These are phyloP conservation scores for Aphidoletes aphidimyza DNA, from an alignment of 2,888 invertebrate genomes.

Conservation along the genomic window DNA sequence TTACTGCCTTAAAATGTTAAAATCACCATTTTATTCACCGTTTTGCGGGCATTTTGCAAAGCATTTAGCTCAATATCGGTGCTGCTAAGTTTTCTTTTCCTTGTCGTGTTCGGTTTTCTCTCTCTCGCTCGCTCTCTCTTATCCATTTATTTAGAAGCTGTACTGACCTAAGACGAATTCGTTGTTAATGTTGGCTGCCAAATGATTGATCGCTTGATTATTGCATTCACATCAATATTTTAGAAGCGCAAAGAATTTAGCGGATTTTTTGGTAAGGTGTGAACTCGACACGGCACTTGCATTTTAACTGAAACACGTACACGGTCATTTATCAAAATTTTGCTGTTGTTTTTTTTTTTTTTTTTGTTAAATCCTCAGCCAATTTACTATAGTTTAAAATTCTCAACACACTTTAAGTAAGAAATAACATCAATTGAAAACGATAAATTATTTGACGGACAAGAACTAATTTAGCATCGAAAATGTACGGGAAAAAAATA, in stretches of 20 bases:
- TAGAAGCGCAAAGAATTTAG: neutral
- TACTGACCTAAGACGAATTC: constrained; percentile 27
- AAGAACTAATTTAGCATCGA: constrained; percentile 43
- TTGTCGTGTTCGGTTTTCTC: neutral
- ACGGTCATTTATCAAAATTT: neutral
- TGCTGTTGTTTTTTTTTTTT: neutral
- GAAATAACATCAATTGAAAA: neutral
- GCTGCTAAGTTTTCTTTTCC: too few species aligned
- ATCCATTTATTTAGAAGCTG: neutral
- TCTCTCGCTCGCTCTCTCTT: neutral
- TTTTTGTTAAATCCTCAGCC: too few species aligned
- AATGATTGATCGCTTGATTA: constrained; percentile 25
- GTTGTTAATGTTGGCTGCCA: neutral
- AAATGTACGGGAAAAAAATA: neutral
- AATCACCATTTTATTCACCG: neutral
- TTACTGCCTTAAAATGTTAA: neutral
- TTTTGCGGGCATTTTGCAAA: neutral
- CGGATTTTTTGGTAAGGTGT: neutral
- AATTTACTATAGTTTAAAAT: too few species aligned
- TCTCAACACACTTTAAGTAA: neutral
- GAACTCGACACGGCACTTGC: neutral
- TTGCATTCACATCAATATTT: neutral
- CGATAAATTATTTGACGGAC: neutral
- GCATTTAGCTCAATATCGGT: neutral
- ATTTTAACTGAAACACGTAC: neutral